These are phyloP conservation scores for Peromyscus eremicus DNA, from an alignment of 2,797 vertebrate genomes.

Conservation along the genomic window DNA sequence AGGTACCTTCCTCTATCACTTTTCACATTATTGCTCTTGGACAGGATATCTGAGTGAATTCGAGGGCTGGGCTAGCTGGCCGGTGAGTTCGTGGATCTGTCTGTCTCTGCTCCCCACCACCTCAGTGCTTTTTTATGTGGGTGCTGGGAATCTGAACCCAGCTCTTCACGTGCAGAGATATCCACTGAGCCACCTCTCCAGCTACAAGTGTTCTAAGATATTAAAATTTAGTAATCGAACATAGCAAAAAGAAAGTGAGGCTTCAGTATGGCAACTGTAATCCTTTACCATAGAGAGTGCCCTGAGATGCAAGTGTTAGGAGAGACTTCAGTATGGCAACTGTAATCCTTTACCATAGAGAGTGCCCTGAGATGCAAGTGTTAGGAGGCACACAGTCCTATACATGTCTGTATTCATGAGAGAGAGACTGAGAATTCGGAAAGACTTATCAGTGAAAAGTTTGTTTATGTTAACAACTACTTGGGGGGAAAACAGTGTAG, in stretches of 20 bases:
- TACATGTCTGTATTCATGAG: slow-evolving; percentile 20
- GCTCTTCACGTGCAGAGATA: not conserved
- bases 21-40: not conserved
- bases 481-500: not conserved
- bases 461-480: slow-evolving; percentile 10
- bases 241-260: not conserved
- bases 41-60: not conserved
- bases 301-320: not conserved
- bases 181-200: not conserved
- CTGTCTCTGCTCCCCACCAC: not conserved
- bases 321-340: not conserved
- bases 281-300: not conserved
- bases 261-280: not conserved
- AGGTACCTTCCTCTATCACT: not conserved
- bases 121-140: not conserved
- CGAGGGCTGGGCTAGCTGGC: not conserved
- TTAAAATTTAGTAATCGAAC: slow-evolving; percentile 19
- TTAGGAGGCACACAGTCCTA: not conserved
- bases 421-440: not conserved
- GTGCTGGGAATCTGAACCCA: not conserved
- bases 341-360: not conserved
- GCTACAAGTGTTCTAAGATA: not conserved
- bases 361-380: not conserved
- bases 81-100: not conserved
- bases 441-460: slow-evolving; percentile 37